Percentiles rank a stretch among this genome's conserved stretches.
phyloP scores from a whole-genome alignment of 1,140 invertebrate genomes.

The Trichonephila inaurata region DNA sequence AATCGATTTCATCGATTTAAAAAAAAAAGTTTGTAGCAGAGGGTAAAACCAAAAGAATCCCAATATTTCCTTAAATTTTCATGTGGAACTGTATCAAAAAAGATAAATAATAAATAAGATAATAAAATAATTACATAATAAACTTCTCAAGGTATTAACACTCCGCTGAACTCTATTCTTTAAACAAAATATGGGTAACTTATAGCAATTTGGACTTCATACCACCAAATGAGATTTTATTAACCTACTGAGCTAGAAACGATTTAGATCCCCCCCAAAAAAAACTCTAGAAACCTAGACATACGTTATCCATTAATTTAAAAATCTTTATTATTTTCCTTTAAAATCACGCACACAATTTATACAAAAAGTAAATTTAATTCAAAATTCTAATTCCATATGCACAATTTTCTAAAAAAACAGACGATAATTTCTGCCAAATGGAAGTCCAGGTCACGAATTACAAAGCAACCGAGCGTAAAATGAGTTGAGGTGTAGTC shows the following conservation, averaged over 20 bases:
- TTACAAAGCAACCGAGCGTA: conserved; percentile 69
- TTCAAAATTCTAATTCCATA: conserved; percentile 32
- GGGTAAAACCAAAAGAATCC: too few species aligned
- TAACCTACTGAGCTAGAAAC: not conserved
- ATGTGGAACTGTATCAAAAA: too few species aligned
- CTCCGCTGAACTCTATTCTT: too few species aligned
- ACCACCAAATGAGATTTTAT: not conserved
- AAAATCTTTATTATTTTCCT: conserved; percentile 3
- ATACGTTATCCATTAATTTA: not conserved
- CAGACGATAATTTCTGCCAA: conserved; percentile 48
- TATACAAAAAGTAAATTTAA: conserved; percentile 27
- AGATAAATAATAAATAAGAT: too few species aligned
- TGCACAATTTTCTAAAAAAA: conserved; percentile 17
- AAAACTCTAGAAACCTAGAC: not conserved
- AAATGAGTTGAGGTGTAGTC: conserved; percentile 72
- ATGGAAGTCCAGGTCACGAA: conserved; percentile 63
- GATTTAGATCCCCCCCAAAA: not conserved
- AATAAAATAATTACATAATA: too few species aligned
- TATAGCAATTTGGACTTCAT: too few species aligned
- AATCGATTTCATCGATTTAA: too few species aligned
- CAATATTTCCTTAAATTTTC: too few species aligned
- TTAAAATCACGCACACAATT: not conserved
- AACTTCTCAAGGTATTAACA: too few species aligned
- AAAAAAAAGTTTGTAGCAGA: too few species aligned
- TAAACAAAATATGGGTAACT: too few species aligned